Evolutionary conservation across 1,140 invertebrate genomes (phyloP).

Genomic region (Coelopa frigida): DNA sequence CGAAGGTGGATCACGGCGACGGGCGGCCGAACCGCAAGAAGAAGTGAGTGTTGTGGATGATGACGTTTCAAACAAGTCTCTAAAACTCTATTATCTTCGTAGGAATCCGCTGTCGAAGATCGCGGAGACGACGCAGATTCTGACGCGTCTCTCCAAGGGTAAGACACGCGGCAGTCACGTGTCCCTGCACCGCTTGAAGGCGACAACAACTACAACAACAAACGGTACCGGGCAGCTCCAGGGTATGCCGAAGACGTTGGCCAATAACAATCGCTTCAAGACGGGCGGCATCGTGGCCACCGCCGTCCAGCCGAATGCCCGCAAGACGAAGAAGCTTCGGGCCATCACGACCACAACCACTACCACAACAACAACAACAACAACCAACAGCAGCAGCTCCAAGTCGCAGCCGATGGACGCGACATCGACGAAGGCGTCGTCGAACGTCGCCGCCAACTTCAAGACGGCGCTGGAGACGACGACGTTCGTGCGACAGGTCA

Average conservation of each 20-base stretch:
- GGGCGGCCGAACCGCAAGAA: too few relatives aligned
- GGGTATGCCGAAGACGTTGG: neutral
- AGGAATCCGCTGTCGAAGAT: conserved; percentile 30
- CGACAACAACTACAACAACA: neutral
- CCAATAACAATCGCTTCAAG: conserved; percentile 47
- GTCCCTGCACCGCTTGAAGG: conserved; percentile 9
- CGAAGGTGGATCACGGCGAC: conserved; percentile 2
- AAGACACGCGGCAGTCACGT: conserved; percentile 12
- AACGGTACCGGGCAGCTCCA: neutral
- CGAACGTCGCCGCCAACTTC: too few relatives aligned
- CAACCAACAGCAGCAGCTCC: conserved; percentile 4
- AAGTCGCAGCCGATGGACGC: conserved; percentile 6
- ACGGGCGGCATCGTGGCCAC: conserved; percentile 54
- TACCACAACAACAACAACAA: conserved; percentile 2
- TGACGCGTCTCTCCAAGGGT: conserved; percentile 23
- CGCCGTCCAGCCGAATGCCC: conserved; percentile 37
- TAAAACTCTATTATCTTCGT: conserved; percentile 2
- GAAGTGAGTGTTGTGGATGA: too few relatives aligned
- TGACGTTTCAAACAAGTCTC: too few relatives aligned
- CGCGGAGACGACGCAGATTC: conserved; percentile 33
- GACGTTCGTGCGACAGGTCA: conserved; percentile 35
- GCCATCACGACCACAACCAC: too few relatives aligned
- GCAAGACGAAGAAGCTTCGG: conserved; percentile 4
- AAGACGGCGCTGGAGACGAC: conserved; percentile 12
- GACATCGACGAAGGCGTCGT: conserved; percentile 4